Percentiles rank a stretch among this genome's conserved stretches.
Conservation (phyloP, 2,797 vertebrate genomes). For the Vultur gryphus region DNA sequence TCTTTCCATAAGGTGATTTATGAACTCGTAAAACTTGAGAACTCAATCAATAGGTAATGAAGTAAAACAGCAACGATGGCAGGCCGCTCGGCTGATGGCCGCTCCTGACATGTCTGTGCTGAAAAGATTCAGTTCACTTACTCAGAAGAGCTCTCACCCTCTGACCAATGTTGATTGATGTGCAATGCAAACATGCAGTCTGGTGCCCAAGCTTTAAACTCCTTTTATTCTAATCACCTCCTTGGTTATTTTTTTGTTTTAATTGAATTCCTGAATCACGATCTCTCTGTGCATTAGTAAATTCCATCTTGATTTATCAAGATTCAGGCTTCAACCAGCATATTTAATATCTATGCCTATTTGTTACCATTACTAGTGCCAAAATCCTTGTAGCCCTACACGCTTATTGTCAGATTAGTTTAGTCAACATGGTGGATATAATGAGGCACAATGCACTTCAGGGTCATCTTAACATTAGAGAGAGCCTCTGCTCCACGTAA, state of each 20-base stretch:
- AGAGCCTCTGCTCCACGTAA: background rate
- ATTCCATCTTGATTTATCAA: background rate
- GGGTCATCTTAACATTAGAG: background rate
- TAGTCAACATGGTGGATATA: background rate
- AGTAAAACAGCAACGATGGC: conserved; percentile 44
- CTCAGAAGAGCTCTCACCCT: background rate
- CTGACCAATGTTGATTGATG: background rate
- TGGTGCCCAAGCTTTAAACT: background rate
- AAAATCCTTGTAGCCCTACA: background rate
- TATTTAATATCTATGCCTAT: background rate
- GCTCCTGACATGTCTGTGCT: background rate
- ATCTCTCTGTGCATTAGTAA: background rate
- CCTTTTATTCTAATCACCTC: background rate
- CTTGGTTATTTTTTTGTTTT: background rate
- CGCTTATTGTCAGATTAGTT: background rate
- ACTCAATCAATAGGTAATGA: conserved; percentile 60
- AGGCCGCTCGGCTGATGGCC: background rate
- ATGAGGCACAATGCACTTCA: background rate
- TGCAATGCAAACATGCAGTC: background rate
- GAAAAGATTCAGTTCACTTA: conserved; percentile 52
- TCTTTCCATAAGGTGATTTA: conserved; percentile 44
- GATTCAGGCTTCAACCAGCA: background rate
- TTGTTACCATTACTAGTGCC: background rate
- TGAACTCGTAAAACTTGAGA: conserved; percentile 46
- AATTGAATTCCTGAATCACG: background rate